Base-by-base conservation (phyloP, 2,113 vertebrate genomes). In the Ellobius talpinus region DNA sequence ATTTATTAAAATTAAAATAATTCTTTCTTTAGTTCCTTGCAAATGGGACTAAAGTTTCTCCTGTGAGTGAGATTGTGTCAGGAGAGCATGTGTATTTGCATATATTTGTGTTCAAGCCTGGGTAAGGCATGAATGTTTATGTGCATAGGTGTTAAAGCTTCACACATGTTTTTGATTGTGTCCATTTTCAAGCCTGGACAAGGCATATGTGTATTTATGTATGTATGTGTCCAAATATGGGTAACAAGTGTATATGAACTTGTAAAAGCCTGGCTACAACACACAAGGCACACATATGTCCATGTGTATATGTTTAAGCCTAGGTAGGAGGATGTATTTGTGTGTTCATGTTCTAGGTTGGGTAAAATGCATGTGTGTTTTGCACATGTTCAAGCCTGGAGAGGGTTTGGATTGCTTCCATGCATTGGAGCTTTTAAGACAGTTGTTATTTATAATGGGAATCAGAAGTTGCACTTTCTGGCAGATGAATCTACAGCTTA, bases 1-100 rank as follows among this genome's bases (percentile, higher is more conserved):
- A 85, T 63, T 76, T 36, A 85, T 39, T 65, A 94, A 93, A 94
- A n/a, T 84, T 92, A 72, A 95, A 73, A 72, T 9, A 65, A 79
- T 87, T 74, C 68, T 87, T 70, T 95, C 3, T n/a, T 55, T 72
- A 21, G 29, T 47, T n/a, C n/a, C 72, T 87, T 88, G 31, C 24
- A 79, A 42, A 70, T 82, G 36, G 1, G 36, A 76, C 50, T 17
- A 47, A 39, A 33, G 36, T 39, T 39, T 87, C n/a, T 65, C 93
- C 93, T 94, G 61, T 47, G 89, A 89, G 50, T 68, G 24, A 68
- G 19, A 73, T 31, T 42, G 50, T 5, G 81, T 52, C 78, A 95
- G 45, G 7, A 50, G 2, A 29, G 4, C 39, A 29, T 45, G 11
- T 61, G 1, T 55, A 12, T 29, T 7, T 79, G 19, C 19, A 31